Conservation (phyloP, 1,140 invertebrate species). For the Zaprionus gabonicus region DNA sequence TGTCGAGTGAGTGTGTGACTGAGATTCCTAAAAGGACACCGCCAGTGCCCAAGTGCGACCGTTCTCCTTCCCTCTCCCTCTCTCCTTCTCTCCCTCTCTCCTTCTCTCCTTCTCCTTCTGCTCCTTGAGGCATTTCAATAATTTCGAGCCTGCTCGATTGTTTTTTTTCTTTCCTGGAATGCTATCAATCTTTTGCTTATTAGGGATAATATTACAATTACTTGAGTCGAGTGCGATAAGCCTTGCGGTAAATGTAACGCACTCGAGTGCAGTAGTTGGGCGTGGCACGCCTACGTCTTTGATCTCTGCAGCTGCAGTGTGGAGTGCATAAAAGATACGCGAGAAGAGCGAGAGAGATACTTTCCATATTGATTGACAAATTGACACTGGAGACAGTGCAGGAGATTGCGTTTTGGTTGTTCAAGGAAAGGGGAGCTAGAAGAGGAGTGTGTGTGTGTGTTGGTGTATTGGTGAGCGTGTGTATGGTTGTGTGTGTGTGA, state of each 20-base stretch:
- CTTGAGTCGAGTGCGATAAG: constrained; percentile 75
- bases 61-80: neutral
- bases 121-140: constrained; percentile 45
- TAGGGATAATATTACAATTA: constrained; percentile 83
- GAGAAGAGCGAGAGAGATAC: constrained; percentile 13
- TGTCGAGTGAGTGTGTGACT: constrained; percentile 19
- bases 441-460: neutral
- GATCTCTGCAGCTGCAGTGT: constrained; percentile 43
- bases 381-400: constrained; percentile 45
- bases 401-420: constrained; percentile 7
- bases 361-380: constrained; percentile 56
- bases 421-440: constrained; percentile 1
- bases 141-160: constrained; percentile 35
- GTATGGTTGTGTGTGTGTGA: neutral
- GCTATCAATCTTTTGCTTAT: constrained; percentile 82
- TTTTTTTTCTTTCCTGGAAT: constrained; percentile 63
- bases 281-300: constrained; percentile 45
- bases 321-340: constrained; percentile 69
- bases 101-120: no score
- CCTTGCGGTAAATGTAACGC: constrained; percentile 55
- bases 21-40: constrained; percentile 18
- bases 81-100: neutral
- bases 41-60: neutral
- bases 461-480: neutral
- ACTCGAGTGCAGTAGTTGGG: constrained; percentile 26